phyloP scores from a whole-genome alignment of 1,140 invertebrate species.

The Eubasilissa regina region DNA sequence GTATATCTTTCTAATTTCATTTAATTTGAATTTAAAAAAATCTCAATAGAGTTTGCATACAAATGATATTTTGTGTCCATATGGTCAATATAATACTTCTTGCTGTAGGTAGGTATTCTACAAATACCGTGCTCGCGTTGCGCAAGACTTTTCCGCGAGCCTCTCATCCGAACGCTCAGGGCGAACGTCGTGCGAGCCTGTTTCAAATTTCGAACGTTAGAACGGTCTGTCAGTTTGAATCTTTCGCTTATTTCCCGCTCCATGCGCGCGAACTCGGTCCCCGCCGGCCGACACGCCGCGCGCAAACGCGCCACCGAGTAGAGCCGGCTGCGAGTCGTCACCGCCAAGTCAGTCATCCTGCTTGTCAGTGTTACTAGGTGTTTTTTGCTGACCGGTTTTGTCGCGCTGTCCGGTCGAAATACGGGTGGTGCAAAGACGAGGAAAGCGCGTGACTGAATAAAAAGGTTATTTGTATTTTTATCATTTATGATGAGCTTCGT shows the following conservation, averaged over 20 bases:
- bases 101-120: not conserved
- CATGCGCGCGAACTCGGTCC: not conserved
- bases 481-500: no score
- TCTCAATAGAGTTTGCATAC: no score
- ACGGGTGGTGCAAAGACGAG: not conserved
- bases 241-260: slow-evolving; percentile 11
- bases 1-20: no score
- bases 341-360: no score
- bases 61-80: not conserved
- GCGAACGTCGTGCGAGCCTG: not conserved
- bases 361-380: no score
- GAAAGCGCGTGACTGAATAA: not conserved
- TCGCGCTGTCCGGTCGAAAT: not conserved
- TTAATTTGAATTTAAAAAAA: no score
- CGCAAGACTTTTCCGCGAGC: slow-evolving; percentile 20
- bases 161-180: not conserved
- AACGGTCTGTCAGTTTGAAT: slow-evolving; percentile 20
- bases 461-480: not conserved
- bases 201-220: slow-evolving; percentile 31
- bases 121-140: not conserved
- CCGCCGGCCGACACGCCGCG: not conserved
- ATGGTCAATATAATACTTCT: not conserved
- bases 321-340: not conserved
- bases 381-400: not conserved
- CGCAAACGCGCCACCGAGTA: not conserved